Percentiles rank a stretch among this genome's conserved stretches.
Evolutionary conservation across 2,888 invertebrate genomes (phyloP).

Genomic region (Leucania comma): DNA sequence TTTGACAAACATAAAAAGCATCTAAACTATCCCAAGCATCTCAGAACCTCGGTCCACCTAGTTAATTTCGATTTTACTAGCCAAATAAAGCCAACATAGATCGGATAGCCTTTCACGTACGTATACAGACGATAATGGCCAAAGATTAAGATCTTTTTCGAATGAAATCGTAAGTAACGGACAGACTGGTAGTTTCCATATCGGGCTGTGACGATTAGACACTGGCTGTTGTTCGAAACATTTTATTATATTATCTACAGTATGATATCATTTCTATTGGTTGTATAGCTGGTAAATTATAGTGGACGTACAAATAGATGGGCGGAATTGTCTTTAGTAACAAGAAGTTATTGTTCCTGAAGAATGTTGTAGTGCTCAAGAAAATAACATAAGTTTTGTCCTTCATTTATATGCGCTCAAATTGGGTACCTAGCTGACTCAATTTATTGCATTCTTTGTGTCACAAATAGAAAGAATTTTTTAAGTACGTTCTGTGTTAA

Average conservation of each 20-base stretch:
- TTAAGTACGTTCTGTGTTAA: too few relatives aligned
- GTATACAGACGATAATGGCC: slow-evolving; percentile 84
- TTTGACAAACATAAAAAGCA: slow-evolving; percentile 42
- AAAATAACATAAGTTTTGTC: slow-evolving; percentile 24
- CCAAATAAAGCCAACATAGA: slow-evolving; percentile 80
- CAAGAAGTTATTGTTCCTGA: slow-evolving; percentile 45
- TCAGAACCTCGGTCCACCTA: slow-evolving; percentile 57
- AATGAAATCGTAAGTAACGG: slow-evolving; percentile 87
- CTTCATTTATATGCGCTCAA: slow-evolving; percentile 12
- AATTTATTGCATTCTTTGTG: too few relatives aligned
- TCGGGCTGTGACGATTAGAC: slow-evolving; percentile 73
- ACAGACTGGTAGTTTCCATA: slow-evolving; percentile 74
- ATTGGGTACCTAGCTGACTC: background rate
- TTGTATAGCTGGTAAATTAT: slow-evolving; percentile 40
- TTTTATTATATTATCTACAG: slow-evolving; percentile 51
- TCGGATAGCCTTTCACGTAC: slow-evolving; percentile 85
- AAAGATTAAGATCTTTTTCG: slow-evolving; percentile 84
- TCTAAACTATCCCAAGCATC: slow-evolving; percentile 60
- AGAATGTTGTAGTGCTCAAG: slow-evolving; percentile 30
- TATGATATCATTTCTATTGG: slow-evolving; percentile 50
- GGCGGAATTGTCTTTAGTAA: slow-evolving; percentile 39
- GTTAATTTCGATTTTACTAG: slow-evolving; percentile 78
- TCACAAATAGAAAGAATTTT: too few relatives aligned
- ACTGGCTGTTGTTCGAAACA: slow-evolving; percentile 56
- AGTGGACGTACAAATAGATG: slow-evolving; percentile 44